phyloP scores from a whole-genome alignment of 2,797 vertebrate genomes.

The Pangasius krempfi region DNA sequence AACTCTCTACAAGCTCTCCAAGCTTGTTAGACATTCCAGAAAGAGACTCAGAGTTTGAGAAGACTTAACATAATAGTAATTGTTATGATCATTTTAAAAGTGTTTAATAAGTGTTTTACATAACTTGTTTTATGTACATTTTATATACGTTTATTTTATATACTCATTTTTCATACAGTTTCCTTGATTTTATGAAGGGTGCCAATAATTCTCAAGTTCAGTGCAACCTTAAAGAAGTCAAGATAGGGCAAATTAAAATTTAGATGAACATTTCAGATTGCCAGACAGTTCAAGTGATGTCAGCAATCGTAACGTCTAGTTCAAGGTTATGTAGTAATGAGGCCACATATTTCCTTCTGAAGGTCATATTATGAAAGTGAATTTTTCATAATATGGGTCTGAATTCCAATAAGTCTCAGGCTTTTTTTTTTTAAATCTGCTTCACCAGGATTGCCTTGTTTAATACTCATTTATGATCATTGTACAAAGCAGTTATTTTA shows the following conservation, averaged over 20 bases:
- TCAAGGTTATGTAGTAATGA: background rate
- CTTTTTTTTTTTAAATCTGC: background rate
- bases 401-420: background rate
- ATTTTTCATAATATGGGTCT: background rate
- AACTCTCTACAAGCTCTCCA: background rate
- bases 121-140: background rate
- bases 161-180: no score
- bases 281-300: constrained; percentile 9
- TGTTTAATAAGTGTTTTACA: background rate
- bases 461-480: background rate
- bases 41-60: background rate
- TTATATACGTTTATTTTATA: no score
- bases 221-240: background rate
- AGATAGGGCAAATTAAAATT: background rate
- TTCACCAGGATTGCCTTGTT: background rate
- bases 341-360: constrained; percentile 7
- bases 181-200: background rate
- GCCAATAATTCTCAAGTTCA: constrained; percentile 6
- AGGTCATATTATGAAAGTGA: constrained; percentile 21
- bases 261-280: constrained; percentile 4
- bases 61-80: background rate
- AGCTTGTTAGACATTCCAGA: background rate
- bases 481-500: constrained; percentile 34
- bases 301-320: constrained; percentile 12
- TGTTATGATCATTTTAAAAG: background rate